phyloP scores from a whole-genome alignment of 2,113 vertebrate species.

The Semicossyphus pulcher region DNA sequence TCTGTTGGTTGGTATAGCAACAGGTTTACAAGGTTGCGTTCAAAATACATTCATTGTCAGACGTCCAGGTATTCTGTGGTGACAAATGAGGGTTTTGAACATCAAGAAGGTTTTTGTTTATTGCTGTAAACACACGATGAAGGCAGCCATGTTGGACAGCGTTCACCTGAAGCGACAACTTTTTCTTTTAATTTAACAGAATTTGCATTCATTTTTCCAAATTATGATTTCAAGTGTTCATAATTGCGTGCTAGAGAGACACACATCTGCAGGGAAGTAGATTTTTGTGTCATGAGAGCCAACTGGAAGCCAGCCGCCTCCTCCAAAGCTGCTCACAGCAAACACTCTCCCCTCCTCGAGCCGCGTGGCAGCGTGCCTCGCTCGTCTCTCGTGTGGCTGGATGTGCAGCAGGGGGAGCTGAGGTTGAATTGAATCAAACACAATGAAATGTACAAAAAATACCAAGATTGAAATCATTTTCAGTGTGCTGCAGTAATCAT shows the following conservation, averaged over 20 bases:
- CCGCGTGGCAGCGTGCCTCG: slow-evolving; percentile 16
- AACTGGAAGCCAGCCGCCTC: neutral
- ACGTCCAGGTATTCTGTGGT: neutral
- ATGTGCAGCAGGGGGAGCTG: slow-evolving; percentile 13
- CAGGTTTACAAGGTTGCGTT: slow-evolving; percentile 37
- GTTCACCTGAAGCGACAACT: too few species aligned
- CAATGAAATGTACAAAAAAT: slow-evolving; percentile 9
- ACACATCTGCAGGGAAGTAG: slow-evolving; percentile 2
- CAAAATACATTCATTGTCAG: slow-evolving; percentile 10
- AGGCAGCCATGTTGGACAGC: too few species aligned
- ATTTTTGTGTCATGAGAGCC: neutral
- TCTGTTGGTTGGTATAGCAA: slow-evolving; percentile 64
- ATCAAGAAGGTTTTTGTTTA: neutral
- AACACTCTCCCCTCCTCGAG: neutral
- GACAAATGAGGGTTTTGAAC: neutral
- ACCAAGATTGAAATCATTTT: neutral
- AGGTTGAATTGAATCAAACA: neutral
- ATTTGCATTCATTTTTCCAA: neutral
- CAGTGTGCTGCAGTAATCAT: neutral
- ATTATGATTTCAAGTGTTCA: neutral
- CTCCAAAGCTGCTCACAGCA: slow-evolving; percentile 2
- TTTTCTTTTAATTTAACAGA: neutral
- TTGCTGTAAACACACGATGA: neutral
- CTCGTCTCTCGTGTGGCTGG: neutral
- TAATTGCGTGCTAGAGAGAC: neutral